A percentile compares a stretch with the other conserved stretches of the same genome.
Evolutionary conservation across 2,888 invertebrate species (phyloP).

Genomic region (Kuschelorhynchus macadamiae): DNA sequence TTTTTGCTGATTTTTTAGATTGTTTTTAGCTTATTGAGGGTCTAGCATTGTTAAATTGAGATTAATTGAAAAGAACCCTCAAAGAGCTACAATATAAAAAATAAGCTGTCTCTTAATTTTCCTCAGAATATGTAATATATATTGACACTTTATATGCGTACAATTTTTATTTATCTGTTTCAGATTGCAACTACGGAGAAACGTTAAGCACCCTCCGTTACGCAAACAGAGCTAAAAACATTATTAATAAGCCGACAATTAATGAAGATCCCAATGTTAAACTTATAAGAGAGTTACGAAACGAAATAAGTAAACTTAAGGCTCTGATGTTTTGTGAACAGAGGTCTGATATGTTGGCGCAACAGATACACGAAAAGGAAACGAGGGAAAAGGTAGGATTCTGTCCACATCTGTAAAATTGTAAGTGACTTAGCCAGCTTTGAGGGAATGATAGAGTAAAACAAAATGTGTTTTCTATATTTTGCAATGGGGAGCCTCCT

Average conservation of each 20-base stretch:
- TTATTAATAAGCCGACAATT: constrained; percentile 91
- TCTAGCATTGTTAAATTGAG: too few species aligned
- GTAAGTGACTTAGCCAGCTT: neutral
- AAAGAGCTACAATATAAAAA: too few species aligned
- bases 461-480: too few species aligned
- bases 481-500: too few species aligned
- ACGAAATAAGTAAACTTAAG: constrained; percentile 87
- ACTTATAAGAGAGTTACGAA: constrained; percentile 85
- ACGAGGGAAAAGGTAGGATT: constrained; percentile 83
- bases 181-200: constrained; percentile 89
- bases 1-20: too few species aligned
- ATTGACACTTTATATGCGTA: too few species aligned
- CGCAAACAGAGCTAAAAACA: constrained; percentile 91
- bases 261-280: constrained; percentile 93
- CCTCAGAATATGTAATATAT: too few species aligned
- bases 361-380: constrained; percentile 86
- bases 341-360: constrained; percentile 78
- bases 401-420: neutral
- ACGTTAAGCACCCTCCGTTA: constrained; percentile 89
- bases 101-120: too few species aligned
- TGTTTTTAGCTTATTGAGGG: too few species aligned
- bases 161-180: too few species aligned
- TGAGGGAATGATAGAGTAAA: too few species aligned
- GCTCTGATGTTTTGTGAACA: constrained; percentile 79
- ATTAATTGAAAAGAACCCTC: too few species aligned